Base-by-base conservation (phyloP, 2,113 vertebrate genomes). In the Takifugu bimaculatus region DNA sequence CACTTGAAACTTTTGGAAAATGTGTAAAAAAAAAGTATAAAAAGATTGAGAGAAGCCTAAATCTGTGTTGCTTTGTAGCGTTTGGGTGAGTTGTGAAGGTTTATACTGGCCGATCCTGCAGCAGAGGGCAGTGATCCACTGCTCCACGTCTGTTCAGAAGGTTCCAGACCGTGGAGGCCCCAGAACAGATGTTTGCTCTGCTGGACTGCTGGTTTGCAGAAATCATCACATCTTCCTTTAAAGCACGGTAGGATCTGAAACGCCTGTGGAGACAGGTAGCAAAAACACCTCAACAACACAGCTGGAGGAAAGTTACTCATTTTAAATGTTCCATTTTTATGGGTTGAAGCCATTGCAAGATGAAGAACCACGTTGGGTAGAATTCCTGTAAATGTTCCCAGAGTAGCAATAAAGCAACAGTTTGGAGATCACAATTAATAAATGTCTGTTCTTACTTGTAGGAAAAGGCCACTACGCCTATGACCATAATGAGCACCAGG, bases 51-150 rank as follows among this genome's bases (percentile, higher is more conserved):
- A 42, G 57, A 13, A 47, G 48, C 0, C 12, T 32, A 39, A 60
- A 62, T 35, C 4, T 35, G 57, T 47, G 45, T 55, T 60, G 54
- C 55, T 77, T 54, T 43, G 35, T 60, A 72, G 5, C 52, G 1
- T 70, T 55, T 49, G 15, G 60, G 53, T 35, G 54, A 4, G 39
- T 52, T 9, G n/a, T 5, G 56, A 12, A 0, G 26, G 15, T 26
- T 90, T 83, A 96, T 74, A 90, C 89, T 7, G 87, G 81, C 42
- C 88, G 82, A 49, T 92, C 83, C 14, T 86, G 90, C 70, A 96
- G 90, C 60, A 94, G 91, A 2, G 93, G 93, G 13, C 91, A 88
- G 81, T 83, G 85, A 57, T 94, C 94, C 1, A 89, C 79, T 3
- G 54, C 42, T 20, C 73, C 82, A 5, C 32, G 73, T 26, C 80